Evolutionary conservation across 1,140 invertebrate species (phyloP), one percentile per base, ranked within the genome.

Genomic region (Drosophila neocordata): DNA sequence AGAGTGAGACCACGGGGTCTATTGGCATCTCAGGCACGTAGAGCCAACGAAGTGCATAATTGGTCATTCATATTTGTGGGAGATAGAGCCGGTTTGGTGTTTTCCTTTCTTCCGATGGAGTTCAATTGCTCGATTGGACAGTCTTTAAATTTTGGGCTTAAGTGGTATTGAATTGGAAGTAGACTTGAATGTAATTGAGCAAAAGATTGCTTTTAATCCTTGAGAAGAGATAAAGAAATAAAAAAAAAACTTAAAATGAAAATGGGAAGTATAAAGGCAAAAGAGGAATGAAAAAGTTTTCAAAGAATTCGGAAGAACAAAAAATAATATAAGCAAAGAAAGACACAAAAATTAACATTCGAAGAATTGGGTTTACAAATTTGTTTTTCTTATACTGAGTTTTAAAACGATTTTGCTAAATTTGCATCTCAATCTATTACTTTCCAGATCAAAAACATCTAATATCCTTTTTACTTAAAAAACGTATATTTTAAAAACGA

Each of bases 11-110:
- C 24, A 60, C 31, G 48, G 59, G 27, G 18, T 67, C 70, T 24
- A 76, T 87, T 87, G 83, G 79, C 74, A 88, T 57, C 71, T 79
- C 55, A 61, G 62, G 75, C 82, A 87, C 83, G 83, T 87, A 87
- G 83, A 74, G 24, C 79, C 83, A 87, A 87, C 83, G 83, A 83
- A 87, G 62, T 87, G 83, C 83, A 87, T 87, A 87, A 87, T 88
- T 87, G 83, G 79, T 76, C 83, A 87, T 87, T 87, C 83, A 87
- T 88, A 87, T 88, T 83, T 82, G 75, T 59, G 13, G n/a, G 68
- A 35, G 31, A 24, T 37, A 41, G 61, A 13, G 53, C 15, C 8
- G 31, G 9, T 44, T 31, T 27, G 22, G 13, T 13, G 18, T 11
- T 13, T 24, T 34, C 56, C n/a, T 64, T 55, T 5, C 27, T 56